Conservation (phyloP, 1,140 invertebrate species). For the Doryteuthis pealeii region DNA sequence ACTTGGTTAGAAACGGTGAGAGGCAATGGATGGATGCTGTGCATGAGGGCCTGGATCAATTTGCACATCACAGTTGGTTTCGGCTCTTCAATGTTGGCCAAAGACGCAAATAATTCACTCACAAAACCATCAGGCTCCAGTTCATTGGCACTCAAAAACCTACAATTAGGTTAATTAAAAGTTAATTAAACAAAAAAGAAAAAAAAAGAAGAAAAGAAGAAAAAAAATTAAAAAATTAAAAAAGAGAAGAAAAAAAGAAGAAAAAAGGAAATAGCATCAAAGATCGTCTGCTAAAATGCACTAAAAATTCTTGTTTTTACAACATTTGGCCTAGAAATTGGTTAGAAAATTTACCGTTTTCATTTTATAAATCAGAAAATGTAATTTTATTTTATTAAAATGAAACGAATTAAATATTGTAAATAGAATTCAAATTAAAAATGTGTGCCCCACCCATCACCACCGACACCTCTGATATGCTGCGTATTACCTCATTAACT, state of each 20-base stretch:
- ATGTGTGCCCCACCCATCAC: background rate
- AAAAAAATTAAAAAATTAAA: too few species aligned
- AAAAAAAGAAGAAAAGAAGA: background rate
- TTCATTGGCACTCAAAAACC: constrained; percentile 60
- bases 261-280: constrained; percentile 20
- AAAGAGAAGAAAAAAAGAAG: background rate
- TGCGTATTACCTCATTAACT: too few species aligned
- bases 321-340: too few species aligned
- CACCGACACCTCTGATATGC: too few species aligned
- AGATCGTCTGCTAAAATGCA: too few species aligned
- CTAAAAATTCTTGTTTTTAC: too few species aligned
- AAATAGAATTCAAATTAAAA: background rate
- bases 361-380: background rate
- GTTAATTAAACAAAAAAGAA: constrained; percentile 21
- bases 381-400: too few species aligned
- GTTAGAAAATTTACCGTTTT: background rate
- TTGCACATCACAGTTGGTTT: constrained; percentile 82
- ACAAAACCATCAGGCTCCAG: constrained; percentile 77
- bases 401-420: too few species aligned
- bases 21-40: constrained; percentile 37
- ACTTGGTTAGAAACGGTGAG: constrained; percentile 41
- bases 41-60: constrained; percentile 77
- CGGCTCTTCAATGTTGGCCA: constrained; percentile 76
- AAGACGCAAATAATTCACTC: constrained; percentile 73
- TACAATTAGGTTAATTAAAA: too few species aligned